phyloP scores from a whole-genome alignment of 2,888 invertebrate genomes.

The Ptilodon capucinus region DNA sequence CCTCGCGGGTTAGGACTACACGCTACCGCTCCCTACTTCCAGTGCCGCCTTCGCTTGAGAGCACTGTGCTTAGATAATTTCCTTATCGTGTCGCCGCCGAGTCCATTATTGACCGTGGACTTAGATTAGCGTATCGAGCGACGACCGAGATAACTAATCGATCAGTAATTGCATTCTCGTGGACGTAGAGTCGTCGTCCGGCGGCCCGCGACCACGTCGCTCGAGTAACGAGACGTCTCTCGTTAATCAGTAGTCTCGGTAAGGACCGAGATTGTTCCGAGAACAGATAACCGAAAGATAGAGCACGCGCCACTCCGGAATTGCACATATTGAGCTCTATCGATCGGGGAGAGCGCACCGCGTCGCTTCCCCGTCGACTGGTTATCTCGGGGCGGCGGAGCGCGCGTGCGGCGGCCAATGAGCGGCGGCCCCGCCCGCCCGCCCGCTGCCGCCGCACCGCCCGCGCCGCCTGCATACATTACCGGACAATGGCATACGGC shows the following conservation, averaged over 20 bases:
- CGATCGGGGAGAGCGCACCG: conserved; percentile 11
- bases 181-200: conserved; percentile 17
- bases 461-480: conserved; percentile 7
- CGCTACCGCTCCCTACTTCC: conserved; percentile 76
- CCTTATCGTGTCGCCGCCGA: conserved; percentile 17
- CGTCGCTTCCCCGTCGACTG: conserved; percentile 4
- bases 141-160: conserved; percentile 38
- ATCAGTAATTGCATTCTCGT: conserved; percentile 32
- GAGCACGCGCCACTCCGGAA: conserved; percentile 12
- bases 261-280: conserved; percentile 1
- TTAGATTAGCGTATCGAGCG: conserved; percentile 18
- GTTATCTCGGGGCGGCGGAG: conserved; percentile 13
- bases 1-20: conserved; percentile 71
- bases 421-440: conserved; percentile 26
- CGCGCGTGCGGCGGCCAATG: conserved; percentile 32
- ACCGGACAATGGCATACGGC: conserved; percentile 27
- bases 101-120: conserved; percentile 16
- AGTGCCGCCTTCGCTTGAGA: conserved; percentile 36
- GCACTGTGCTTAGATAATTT: conserved; percentile 27
- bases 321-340: conserved; percentile 17
- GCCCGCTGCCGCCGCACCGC: conserved; percentile 2
- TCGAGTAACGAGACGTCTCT: conserved; percentile 11
- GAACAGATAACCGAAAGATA: conserved; percentile 11
- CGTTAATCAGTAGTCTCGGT: conserved; percentile 10
- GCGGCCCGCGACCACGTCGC: conserved; percentile 27